Conservation (phyloP, 2,888 invertebrate genomes). For the Dugesia japonica region DNA sequence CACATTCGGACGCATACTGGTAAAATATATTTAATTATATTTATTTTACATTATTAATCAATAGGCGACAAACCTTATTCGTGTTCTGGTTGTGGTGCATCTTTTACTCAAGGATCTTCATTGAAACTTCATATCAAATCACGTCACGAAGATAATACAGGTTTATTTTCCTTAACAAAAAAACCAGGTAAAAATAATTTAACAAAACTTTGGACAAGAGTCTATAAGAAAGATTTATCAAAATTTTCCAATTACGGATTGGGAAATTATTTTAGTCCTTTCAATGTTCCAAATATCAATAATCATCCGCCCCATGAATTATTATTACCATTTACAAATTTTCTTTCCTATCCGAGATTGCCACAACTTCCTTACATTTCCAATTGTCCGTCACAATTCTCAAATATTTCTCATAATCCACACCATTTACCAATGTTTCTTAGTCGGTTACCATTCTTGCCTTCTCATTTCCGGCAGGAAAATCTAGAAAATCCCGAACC, state of each 20-base stretch:
- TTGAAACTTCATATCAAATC: constrained; percentile 47
- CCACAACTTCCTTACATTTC: neutral
- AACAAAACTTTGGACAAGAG: constrained; percentile 35
- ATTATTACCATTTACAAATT: neutral
- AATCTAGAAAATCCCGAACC: neutral
- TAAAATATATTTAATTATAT: constrained; percentile 36
- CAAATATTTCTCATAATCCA: neutral
- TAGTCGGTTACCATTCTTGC: neutral
- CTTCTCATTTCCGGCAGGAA: neutral
- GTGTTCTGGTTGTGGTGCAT: constrained; percentile 47
- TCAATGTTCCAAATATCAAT: neutral
- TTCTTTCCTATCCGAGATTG: neutral
- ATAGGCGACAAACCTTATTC: constrained; percentile 46
- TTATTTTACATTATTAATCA: neutral
- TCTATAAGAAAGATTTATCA: constrained; percentile 34
- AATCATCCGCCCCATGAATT: neutral
- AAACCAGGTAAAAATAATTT: constrained; percentile 38
- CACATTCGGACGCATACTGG: constrained; percentile 47
- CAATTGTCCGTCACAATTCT: neutral
- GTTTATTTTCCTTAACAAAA: constrained; percentile 46
- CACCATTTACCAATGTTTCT: neutral
- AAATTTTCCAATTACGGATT: constrained; percentile 23
- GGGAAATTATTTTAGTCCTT: constrained; percentile 6
- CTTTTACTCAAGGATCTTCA: constrained; percentile 47
- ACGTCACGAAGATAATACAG: constrained; percentile 47